Conservation (phyloP, 2,888 invertebrate genomes). For the Geophilus truncorum region DNA sequence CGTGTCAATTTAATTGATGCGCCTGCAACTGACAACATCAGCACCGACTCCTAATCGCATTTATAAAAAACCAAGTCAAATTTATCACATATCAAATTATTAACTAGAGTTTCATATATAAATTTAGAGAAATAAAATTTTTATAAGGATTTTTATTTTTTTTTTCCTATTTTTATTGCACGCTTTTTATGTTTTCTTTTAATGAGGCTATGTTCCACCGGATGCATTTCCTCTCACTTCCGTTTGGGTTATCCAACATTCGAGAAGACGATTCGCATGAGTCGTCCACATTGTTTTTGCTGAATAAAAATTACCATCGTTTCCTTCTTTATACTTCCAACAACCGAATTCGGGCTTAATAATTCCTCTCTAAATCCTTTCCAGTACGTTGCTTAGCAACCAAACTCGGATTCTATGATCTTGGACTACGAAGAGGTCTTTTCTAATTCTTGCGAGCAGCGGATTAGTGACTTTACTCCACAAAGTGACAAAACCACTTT, state of each 20-base stretch:
- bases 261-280: background rate
- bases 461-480: background rate
- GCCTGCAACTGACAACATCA: too few relatives aligned
- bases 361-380: background rate
- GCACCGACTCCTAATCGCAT: too few relatives aligned
- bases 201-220: background rate
- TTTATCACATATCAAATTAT: too few relatives aligned
- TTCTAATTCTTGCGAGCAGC: background rate
- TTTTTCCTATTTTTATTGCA: background rate
- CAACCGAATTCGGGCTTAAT: background rate
- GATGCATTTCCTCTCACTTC: background rate
- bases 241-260: slow-evolving; percentile 4
- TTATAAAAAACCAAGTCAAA: too few relatives aligned
- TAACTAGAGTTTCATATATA: too few relatives aligned
- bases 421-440: background rate
- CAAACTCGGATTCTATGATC: background rate
- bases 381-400: background rate
- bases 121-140: too few relatives aligned
- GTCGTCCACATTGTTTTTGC: background rate
- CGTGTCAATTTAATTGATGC: background rate
- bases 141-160: background rate
- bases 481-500: background rate
- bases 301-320: background rate
- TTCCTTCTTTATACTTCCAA: background rate
- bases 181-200: background rate